Evolutionary conservation across 2,113 vertebrate species (phyloP), one percentile per base, ranked within the genome.

Genomic region (Gorsachius goisagi): DNA sequence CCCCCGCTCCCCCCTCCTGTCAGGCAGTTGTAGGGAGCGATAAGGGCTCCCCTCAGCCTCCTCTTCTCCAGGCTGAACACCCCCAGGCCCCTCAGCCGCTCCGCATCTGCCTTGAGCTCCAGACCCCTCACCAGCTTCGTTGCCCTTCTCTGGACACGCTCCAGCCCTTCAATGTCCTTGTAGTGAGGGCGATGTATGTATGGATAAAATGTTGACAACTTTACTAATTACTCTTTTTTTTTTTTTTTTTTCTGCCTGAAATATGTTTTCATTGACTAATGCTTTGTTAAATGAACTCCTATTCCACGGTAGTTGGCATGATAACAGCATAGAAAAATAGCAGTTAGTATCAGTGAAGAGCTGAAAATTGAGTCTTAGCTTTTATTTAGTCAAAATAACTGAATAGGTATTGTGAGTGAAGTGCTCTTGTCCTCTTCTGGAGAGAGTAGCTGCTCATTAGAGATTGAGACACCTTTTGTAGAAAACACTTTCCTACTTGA

Each of bases 121-220:
- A 44, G 41, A 44, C 41, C 41, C 41, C 41, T 44, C 41, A 14
- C 41, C 41, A 15, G 41, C 41, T 44, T 44, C 41, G 15, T 44
- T 44, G 41, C 41, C 41, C 41, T 44, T 44, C 41, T 44, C 41
- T 44, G 41, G 41, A 44, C 41, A 44, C 15, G 41, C 41, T 44
- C 41, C 41, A 44, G 41, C 41, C 41, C 41, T 15, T 44, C 41
- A 44, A 44, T 15, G 41, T 44, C 41, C 41, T 44, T 44, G 14
- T 14, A 44, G 41, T 44, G 41, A 44, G 41, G 41, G 41, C 14
- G 9, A 44, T 93, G 33, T 89, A 79, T 3, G 12, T 59, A 85
- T 67, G 74, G 92, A 94, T 94, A 96, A 92, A 72, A 94, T 52
- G n/a, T 93, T 97, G 91, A 94, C 93, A 94, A 49, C 81, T 96